A percentile compares a stretch with the other conserved stretches of the same genome.
Evolutionary conservation across 2,113 vertebrate species (phyloP).

Genomic region (Cyprinodon brontotheroides): DNA sequence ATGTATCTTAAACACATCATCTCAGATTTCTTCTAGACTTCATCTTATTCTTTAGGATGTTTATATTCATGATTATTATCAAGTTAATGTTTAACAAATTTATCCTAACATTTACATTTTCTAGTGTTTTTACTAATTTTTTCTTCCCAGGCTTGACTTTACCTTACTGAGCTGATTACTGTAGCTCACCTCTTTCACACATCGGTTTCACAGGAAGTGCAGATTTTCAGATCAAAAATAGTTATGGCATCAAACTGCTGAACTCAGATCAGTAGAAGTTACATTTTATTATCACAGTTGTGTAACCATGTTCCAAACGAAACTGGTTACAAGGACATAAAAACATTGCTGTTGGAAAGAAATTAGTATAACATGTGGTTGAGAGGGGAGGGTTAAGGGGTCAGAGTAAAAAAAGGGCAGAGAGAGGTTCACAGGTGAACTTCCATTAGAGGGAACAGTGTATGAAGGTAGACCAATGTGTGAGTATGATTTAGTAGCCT

Average conservation of each 20-base stretch:
- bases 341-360: background rate
- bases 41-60: no score
- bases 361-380: background rate
- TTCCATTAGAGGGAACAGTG: background rate
- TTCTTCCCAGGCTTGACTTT: no score
- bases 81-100: no score
- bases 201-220: background rate
- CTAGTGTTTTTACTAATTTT: no score
- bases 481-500: constrained; percentile 54
- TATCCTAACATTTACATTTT: no score
- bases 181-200: background rate
- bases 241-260: no score
- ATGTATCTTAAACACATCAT: no score
- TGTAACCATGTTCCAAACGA: background rate
- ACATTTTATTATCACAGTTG: no score
- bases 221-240: background rate
- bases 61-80: no score
- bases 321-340: background rate
- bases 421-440: constrained; percentile 7
- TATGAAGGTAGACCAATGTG: constrained; percentile 39
- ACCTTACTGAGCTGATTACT: background rate
- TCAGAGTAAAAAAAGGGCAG: constrained; percentile 24
- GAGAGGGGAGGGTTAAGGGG: constrained; percentile 2
- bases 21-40: no score
- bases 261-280: background rate